Evolutionary conservation across 2,113 vertebrate genomes (phyloP).

Genomic region (Urocynchramus pylzowi): DNA sequence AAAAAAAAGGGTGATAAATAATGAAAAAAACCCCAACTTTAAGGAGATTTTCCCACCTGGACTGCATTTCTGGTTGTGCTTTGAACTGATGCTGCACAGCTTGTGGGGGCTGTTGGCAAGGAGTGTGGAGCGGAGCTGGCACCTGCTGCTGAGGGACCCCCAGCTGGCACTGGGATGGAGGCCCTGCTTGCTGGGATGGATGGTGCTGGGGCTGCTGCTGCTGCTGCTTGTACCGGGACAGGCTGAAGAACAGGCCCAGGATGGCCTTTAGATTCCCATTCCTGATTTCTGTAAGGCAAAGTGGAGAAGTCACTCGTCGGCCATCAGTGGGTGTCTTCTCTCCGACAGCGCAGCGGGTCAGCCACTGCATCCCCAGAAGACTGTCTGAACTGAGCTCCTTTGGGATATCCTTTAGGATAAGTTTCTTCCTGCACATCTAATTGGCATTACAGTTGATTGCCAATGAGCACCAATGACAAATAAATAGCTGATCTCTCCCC

Average conservation of each 20-base stretch:
- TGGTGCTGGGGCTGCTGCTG: constrained; percentile 81
- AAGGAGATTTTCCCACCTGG: constrained; percentile 78
- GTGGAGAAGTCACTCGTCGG: background rate
- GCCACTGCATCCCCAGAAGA: accelerated
- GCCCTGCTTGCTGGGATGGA: constrained; percentile 50
- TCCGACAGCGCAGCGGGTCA: background rate
- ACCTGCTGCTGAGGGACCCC: constrained; percentile 51
- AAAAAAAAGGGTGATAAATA: background rate
- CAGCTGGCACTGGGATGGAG: constrained; percentile 67
- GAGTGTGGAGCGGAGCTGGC: constrained; percentile 65
- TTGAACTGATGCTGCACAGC: constrained; percentile 70
- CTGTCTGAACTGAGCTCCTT: background rate
- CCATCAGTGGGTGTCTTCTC: background rate
- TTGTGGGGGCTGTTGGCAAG: constrained; percentile 73
- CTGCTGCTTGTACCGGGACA: constrained; percentile 97
- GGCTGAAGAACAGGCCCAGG: constrained; percentile 96
- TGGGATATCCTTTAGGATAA: background rate
- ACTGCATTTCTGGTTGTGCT: constrained; percentile 96
- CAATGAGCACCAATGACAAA: constrained; percentile 1
- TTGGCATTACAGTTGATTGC: background rate
- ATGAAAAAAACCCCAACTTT: accelerated
- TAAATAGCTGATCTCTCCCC: background rate
- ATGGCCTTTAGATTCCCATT: constrained; percentile 99
- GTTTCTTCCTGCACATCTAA: background rate
- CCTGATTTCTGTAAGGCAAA: constrained; percentile 88